Evolutionary conservation across 2,797 vertebrate genomes (phyloP), one percentile per base, ranked within the genome.

Genomic region (Arrhamphus sclerolepis): DNA sequence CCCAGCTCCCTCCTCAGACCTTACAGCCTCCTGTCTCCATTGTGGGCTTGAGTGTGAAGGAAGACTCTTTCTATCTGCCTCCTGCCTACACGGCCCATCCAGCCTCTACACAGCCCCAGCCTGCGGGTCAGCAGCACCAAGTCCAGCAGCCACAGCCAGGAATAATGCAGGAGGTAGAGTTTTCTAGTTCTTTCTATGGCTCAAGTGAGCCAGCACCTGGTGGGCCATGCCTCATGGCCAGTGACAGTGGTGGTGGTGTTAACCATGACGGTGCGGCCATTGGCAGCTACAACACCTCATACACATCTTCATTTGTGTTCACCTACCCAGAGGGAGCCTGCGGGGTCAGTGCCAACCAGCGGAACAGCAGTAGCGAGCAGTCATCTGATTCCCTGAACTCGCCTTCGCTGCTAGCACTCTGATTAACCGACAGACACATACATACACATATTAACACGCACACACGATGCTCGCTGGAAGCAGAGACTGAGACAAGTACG

Each of bases 271-370:
- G 82, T 85, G 87, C 86, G 75, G 76, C 77, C 77, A 86, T 90
- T 88, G 89, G 89, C 90, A 89, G 89, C 92, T 92, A 92, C 91
- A 96, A 94, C 94, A 91, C 95, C 90, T 95, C 96, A 94, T 97
- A 95, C 93, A 96, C 96, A 90, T 97, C 97, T 95, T 95, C 97
- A 95, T 98, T 98, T 97, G 96, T 98, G 91, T 98, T 98, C 96
- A 98, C 95, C 95, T 96, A 96, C 95, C 96, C 97, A 97, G 97
- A 99, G 95, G 96, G 95, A 95, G 91, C 93, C 88, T 98, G 97
- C 82, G 94, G 96, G 93, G 92, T 93, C 92, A 93, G 93, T 81
- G 93, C 92, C 87, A 94, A 96, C 92, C 96, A 97, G 92, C 92
- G 96, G 94, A 93, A 95, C 96, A 95, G 95, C 94, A 95, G 95